phyloP scores from a whole-genome alignment of 2,888 invertebrate genomes.

The Drosophila macrothrix region DNA sequence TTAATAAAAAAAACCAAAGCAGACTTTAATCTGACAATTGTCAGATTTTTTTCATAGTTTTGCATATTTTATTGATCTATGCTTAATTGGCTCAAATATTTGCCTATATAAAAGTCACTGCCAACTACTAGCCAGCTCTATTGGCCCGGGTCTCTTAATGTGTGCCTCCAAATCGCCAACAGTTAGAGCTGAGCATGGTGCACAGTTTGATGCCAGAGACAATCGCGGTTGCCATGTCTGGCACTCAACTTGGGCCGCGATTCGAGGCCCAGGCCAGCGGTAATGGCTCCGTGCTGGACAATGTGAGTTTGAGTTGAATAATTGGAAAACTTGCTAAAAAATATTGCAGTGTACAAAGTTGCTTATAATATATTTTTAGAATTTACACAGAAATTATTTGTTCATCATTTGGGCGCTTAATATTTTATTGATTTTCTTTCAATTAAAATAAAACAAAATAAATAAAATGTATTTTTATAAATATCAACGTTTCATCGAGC shows the following conservation, averaged over 20 bases:
- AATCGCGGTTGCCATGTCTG: slow-evolving; percentile 36
- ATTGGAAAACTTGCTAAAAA: not conserved
- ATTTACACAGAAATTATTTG: not conserved
- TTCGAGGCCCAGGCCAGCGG: slow-evolving; percentile 59
- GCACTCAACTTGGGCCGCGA: slow-evolving; percentile 46
- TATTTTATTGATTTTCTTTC: no score
- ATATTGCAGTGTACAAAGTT: not conserved
- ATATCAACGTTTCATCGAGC: not conserved
- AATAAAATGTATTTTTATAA: not conserved
- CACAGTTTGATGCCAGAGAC: slow-evolving; percentile 48
- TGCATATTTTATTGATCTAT: slow-evolving; percentile 18
- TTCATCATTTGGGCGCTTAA: not conserved
- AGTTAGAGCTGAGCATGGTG: slow-evolving; percentile 59
- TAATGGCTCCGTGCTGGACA: slow-evolving; percentile 94
- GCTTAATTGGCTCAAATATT: slow-evolving; percentile 39
- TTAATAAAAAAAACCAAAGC: slow-evolving; percentile 26
- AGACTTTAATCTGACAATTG: slow-evolving; percentile 51
- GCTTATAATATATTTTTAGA: not conserved
- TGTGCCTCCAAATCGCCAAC: slow-evolving; percentile 14
- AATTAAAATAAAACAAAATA: not conserved
- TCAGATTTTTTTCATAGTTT: not conserved
- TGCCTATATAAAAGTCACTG: slow-evolving; percentile 56
- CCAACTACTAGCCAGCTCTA: not conserved
- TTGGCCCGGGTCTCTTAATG: slow-evolving; percentile 42
- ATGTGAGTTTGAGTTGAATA: slow-evolving; percentile 85